Percentiles rank a stretch among this genome's conserved stretches.
Conservation (phyloP, 23 tunicate species). For the Styela plicata region DNA sequence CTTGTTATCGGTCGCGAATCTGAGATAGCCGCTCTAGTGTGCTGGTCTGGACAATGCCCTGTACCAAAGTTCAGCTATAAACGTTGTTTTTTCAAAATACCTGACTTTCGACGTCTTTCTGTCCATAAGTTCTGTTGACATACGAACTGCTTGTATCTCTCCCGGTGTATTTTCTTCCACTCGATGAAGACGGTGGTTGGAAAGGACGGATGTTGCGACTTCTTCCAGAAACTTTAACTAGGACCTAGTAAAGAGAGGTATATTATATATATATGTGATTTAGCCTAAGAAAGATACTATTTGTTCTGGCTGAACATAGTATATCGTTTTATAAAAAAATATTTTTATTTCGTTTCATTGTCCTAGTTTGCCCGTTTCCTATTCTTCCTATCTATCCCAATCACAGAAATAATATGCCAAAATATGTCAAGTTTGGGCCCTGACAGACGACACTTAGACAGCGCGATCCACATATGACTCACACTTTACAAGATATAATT, state of each 20-base stretch:
- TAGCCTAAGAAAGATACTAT: no score
- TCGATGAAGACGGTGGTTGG: neutral
- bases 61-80: neutral
- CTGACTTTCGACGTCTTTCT: neutral
- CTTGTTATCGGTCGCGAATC: neutral
- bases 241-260: slow-evolving; percentile 27
- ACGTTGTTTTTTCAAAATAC: neutral
- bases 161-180: slow-evolving; percentile 3
- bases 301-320: no score
- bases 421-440: no score
- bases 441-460: no score
- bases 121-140: neutral
- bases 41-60: neutral
- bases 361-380: no score
- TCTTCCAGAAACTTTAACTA: slow-evolving; percentile 48
- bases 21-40: neutral
- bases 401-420: no score
- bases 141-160: slow-evolving; percentile 9
- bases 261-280: no score
- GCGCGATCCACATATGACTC: no score
- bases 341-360: no score
- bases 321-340: no score
- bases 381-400: no score
- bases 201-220: slow-evolving; percentile 34
- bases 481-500: no score